Evolutionary conservation across 2,113 vertebrate genomes (phyloP).

Genomic region (Protomyctophum bolini): DNA sequence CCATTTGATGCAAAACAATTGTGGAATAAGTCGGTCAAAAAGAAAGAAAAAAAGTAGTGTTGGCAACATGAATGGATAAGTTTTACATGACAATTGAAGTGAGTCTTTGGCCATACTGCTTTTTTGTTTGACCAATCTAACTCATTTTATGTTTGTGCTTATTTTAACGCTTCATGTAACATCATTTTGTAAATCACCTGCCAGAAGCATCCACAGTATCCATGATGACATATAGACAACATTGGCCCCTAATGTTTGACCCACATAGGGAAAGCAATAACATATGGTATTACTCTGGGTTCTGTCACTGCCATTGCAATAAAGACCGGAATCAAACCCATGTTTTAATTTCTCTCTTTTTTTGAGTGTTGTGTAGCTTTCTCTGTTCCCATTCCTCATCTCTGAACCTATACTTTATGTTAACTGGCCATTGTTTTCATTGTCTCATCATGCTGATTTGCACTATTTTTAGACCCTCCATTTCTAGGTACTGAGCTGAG

Average conservation of each 20-base stretch:
- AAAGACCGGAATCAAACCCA: slow-evolving; percentile 69
- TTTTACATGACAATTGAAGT: slow-evolving; percentile 7
- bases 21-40: slow-evolving; percentile 20
- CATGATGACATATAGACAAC: neutral
- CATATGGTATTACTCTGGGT: slow-evolving; percentile 25
- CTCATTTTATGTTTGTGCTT: slow-evolving; percentile 45
- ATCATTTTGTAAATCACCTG: slow-evolving; percentile 56
- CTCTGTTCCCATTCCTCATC: slow-evolving; percentile 10
- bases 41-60: neutral
- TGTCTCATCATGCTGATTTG: neutral
- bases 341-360: slow-evolving; percentile 52
- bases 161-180: slow-evolving; percentile 30
- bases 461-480: neutral
- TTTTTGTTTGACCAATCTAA: slow-evolving; percentile 25
- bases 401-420: slow-evolving; percentile 10
- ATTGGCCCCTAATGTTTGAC: slow-evolving; percentile 6
- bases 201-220: slow-evolving; percentile 31
- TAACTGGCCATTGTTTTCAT: slow-evolving; percentile 29
- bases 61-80: slow-evolving; percentile 11
- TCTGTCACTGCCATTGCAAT: slow-evolving; percentile 62
- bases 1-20: slow-evolving; percentile 33
- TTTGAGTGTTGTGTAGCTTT: slow-evolving; percentile 16
- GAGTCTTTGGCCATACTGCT: slow-evolving; percentile 13
- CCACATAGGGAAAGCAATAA: slow-evolving; percentile 30
- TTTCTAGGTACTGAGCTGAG: no score